Evolutionary conservation across 2,888 invertebrate genomes (phyloP), one percentile per base, ranked within the genome.

Genomic region (Meiosimyza decipiens): DNA sequence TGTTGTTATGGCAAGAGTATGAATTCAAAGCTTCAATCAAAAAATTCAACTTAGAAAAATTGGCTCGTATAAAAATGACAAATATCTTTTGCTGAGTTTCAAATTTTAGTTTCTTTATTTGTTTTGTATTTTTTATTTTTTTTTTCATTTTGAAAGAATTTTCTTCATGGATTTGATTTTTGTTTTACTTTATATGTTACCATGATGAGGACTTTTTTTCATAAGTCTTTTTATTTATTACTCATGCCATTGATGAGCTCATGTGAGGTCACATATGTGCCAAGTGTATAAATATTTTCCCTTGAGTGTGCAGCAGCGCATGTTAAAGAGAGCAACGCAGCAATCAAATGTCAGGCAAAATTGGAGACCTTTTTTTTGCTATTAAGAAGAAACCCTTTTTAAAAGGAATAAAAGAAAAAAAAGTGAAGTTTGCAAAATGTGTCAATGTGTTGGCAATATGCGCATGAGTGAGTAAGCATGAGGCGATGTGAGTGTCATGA

Each of bases 391-490:
- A 57, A 57, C 57, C 57, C 57, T 57, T 57, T 57, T 57, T 28
- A 57, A 18, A 18, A 2, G 9, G 9, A 40, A 9, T 9, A 40
- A 40, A 2, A 9, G 0, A 40, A 7, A 40, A 9, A 40, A 40
- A 40, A 9, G 4, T 40, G 4, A 57, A 18, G 22, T 28, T 11
- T 57, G 57, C 57, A 28, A 57, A 57, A 57, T 57, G 57, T 57
- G 57, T 57, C 57, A 57, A 57, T 57, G 22, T 57, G 28, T 28
- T 57, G 18, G 57, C 11, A 57, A 28, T 57, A 15, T 57, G 57
- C 28, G 57, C 6, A 28, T 57, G 18, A 22, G 57, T 12, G 7
- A 28, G 57, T 12, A 18, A 7, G 22, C 28, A 12, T 18, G 16
- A 11, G 28, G n/a, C 18, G 28, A 18, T 57, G 28, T 57, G 22